Conservation (phyloP, 2,113 vertebrate species). For the Takifugu flavidus region DNA sequence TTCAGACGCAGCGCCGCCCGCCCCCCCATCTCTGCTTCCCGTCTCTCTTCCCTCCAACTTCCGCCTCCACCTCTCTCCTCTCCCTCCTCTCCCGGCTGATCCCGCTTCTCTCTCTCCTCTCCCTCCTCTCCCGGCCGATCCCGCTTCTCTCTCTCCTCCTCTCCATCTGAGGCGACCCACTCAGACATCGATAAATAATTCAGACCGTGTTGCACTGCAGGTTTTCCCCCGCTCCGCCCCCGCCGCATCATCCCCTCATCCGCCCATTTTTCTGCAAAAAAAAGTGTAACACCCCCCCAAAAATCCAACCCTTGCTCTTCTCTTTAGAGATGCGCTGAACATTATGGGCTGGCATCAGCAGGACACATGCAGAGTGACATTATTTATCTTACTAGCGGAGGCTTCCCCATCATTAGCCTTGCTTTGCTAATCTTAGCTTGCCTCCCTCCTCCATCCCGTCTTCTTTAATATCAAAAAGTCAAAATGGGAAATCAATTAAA, state of each 20-base stretch:
- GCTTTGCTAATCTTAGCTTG: too few species aligned
- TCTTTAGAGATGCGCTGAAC: too few species aligned
- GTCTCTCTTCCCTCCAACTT: not conserved
- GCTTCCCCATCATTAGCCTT: too few species aligned
- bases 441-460: slow-evolving; percentile 30
- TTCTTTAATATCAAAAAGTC: not conserved
- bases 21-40: not conserved
- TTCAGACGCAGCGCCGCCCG: slow-evolving; percentile 52
- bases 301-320: too few species aligned
- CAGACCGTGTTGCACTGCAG: slow-evolving; percentile 75
- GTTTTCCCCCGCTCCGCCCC: slow-evolving; percentile 55
- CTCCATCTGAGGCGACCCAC: slow-evolving; percentile 49
- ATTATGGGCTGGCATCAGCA: too few species aligned
- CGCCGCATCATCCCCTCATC: slow-evolving; percentile 54
- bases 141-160: slow-evolving; percentile 11
- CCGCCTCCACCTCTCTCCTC: not conserved
- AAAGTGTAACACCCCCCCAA: too few species aligned
- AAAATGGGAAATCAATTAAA: too few species aligned
- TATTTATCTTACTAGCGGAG: too few species aligned
- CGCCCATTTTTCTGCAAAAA: not conserved
- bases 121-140: not conserved
- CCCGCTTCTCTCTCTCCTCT: not conserved
- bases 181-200: slow-evolving; percentile 79
- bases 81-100: not conserved
- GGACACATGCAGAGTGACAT: too few species aligned